These are phyloP conservation scores for Danio albolineatus DNA, from an alignment of 2,797 vertebrate species.

Conservation along the genomic window DNA sequence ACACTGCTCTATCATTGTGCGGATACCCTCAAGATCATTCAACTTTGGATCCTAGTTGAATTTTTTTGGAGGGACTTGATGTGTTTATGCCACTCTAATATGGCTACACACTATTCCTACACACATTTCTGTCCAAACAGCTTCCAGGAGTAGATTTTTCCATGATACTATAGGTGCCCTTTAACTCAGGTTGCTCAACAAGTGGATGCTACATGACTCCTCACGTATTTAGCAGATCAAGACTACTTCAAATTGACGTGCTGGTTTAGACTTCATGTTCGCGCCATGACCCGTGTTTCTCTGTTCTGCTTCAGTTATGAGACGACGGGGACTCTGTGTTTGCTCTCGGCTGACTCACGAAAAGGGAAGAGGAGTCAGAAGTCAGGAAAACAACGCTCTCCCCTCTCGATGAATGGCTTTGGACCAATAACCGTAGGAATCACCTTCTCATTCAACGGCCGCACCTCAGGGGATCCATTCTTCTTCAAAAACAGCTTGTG, in stretches of 20 bases:
- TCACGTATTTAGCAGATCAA: neutral
- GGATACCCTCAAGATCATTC: too few relatives aligned
- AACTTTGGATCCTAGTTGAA: too few relatives aligned
- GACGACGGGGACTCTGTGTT: conserved; percentile 38
- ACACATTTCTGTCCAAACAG: too few relatives aligned
- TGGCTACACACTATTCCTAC: too few relatives aligned
- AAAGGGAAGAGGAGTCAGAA: conserved; percentile 45
- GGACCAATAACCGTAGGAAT: conserved; percentile 39
- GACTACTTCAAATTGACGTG: neutral
- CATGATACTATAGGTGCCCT: neutral
- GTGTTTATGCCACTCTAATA: too few relatives aligned
- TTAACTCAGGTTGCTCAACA: neutral
- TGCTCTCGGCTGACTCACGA: conserved; percentile 44
- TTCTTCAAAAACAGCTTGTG: conserved; percentile 21
- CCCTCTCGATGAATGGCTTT: conserved; percentile 36
- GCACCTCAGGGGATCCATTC: conserved; percentile 43
- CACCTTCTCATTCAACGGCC: conserved; percentile 39
- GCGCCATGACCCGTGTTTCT: conserved; percentile 5
- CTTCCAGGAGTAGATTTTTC: too few relatives aligned
- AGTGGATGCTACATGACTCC: neutral
- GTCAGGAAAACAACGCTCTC: conserved; percentile 48
- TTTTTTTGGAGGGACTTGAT: too few relatives aligned
- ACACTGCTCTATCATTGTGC: too few relatives aligned
- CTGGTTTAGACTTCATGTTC: neutral
- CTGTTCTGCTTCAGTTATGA: conserved; percentile 20